Percentiles rank a stretch among this genome's conserved stretches.
Conservation (phyloP, 2,888 invertebrate genomes). For the Nomada ruficornis region DNA sequence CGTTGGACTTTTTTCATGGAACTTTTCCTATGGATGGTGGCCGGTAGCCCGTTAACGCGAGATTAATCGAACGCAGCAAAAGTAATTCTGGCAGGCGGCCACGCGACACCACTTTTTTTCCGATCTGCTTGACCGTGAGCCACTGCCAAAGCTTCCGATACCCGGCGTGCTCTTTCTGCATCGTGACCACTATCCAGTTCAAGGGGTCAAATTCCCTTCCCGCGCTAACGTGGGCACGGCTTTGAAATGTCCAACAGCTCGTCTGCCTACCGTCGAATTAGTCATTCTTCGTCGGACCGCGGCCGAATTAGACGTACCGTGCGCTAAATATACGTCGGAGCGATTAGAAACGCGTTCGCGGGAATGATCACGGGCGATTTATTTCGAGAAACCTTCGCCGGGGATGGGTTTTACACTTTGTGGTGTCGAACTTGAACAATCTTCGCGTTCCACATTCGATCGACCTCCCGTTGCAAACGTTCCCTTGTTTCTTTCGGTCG, state of each 20-base stretch:
- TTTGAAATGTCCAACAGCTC: conserved; percentile 47
- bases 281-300: conserved; percentile 58
- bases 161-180: conserved; percentile 59
- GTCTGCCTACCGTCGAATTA: conserved; percentile 58
- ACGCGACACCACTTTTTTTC: conserved; percentile 57
- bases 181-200: conserved; percentile 60
- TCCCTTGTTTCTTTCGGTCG: background rate
- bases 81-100: conserved; percentile 65
- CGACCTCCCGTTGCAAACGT: background rate
- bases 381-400: conserved; percentile 27
- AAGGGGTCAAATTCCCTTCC: conserved; percentile 66
- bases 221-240: conserved; percentile 24
- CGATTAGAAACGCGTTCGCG: conserved; percentile 54
- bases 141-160: conserved; percentile 74
- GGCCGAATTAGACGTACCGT: conserved; percentile 56
- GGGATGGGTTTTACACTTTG: background rate
- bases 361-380: conserved; percentile 47
- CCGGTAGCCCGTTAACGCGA: conserved; percentile 9
- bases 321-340: conserved; percentile 57
- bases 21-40: background rate
- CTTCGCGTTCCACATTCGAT: background rate
- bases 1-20: background rate
- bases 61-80: conserved; percentile 53
- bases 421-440: background rate
- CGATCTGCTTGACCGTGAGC: conserved; percentile 70